Evolutionary conservation across 64 coral and sea anemone species (phyloP), one percentile per base, ranked within the genome.

Genomic region (Dendronephthya gigantea): DNA sequence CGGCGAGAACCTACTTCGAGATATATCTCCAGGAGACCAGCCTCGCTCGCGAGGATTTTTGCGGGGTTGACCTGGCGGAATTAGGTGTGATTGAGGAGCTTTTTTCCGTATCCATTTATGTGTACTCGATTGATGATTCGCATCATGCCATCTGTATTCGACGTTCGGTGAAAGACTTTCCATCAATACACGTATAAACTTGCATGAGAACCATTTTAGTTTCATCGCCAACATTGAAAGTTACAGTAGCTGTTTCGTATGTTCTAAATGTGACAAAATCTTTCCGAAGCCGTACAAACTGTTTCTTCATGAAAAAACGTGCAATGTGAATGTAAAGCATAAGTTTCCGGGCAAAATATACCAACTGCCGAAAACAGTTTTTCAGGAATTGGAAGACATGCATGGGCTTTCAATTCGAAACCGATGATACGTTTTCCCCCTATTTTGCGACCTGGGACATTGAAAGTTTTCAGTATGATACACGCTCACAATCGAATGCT

Each of bases 21-120:
- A 4, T 7, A 33, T 76, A 76, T 76, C 69, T 76, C 69, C 69
- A 76, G 69, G 69, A 76, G 12, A 76, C 69, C 69, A 37, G 69
- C 16, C 69, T 76, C 4, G 13, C 3, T 76, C 69, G 69, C 2
- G 69, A 76, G 29, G 69, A 76, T 34, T 76, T 76, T 16, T 2
- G 31, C 17, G 69, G 69, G 28, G 69, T 76, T 15, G 69, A 76
- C 29, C 25, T 76, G 35, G 17, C 4, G 3, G 69, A 76, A 31
- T 30, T 76, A 2, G 13, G 9, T 27, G 17, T 34, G 35, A 16
- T 76, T 16, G 69, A 76, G 35, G 17, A 76, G 3, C 17, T 76
- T 3, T 76, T 76, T 28, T 3, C 3, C 3, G 69, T 76, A 4
- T 7, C 69, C 69, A 76, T 76, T 76, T 30, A 76, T 30, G n/a